Base-by-base conservation (phyloP, 2,113 vertebrate species). In the Lepidothrix coronata region DNA sequence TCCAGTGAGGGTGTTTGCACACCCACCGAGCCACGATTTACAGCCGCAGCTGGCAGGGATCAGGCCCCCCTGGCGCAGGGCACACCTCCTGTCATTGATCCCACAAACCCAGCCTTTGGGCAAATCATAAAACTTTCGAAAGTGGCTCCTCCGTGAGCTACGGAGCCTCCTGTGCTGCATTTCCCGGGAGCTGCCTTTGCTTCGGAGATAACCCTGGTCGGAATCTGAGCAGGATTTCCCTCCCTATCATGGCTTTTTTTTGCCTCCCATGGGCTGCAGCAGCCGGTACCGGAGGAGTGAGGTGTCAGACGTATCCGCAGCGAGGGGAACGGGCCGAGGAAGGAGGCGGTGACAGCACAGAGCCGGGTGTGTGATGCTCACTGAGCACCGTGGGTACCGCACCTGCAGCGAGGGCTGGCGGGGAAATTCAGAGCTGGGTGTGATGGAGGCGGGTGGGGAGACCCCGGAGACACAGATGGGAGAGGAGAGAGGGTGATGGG, bases 101-200 rank as follows among this genome's bases (percentile, higher is more conserved):
- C 93, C 85, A 25, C 94, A 62, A 68, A 81, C 92, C 51, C 89
- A 89, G 70, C 81, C 89, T 78, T 43, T 12, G 89, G 81, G 74
- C 86, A 57, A 71, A 48, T 8, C 94, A 5, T 63, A 72, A 78
- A 93, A 77, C 92, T 94, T 82, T 16, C 21, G 1, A 1, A 51
- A 85, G 85, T 0, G 19, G 46, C 68, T 89, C 49, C 54, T 57
- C 41, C 0, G 8, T 3, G 59, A 67, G 76, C 46, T 1, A 9
- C 8, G 2, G 76, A 28, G 30, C 67, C 61, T 8, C 77, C 37
- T 81, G 0, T 1, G 33, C 57, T 8, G 51, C 61, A 0, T 13
- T 51, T 67, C 91, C n/a, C 82, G 3, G 49, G 12, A 59, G 17
- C 33, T 27, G 72, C 68, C 51, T 41, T 7, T 30, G 77, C 85